A percentile compares a stretch with the other conserved stretches of the same genome.
phyloP scores from a whole-genome alignment of 2,113 vertebrate genomes.

The Xiphorhynchus elegans region DNA sequence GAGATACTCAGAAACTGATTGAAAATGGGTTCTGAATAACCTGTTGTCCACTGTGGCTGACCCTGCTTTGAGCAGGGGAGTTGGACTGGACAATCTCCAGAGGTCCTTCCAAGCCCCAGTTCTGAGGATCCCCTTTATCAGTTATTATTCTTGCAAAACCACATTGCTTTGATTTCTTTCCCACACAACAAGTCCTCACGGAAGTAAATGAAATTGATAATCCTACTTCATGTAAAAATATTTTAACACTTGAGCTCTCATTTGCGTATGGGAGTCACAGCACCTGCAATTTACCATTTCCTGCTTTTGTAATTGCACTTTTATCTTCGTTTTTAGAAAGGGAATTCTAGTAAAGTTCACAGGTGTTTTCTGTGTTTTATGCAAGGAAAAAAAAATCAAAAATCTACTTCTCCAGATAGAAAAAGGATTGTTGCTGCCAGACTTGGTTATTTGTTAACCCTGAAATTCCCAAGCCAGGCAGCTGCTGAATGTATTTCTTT shows the following conservation, averaged over 20 bases:
- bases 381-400: background rate
- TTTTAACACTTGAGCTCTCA: accelerated
- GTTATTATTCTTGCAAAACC: background rate
- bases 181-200: background rate
- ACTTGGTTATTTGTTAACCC: background rate
- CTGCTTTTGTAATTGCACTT: background rate
- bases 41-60: background rate
- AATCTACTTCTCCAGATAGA: background rate
- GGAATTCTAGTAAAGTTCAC: background rate
- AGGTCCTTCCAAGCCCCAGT: accelerated
- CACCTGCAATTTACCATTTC: background rate
- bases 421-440: background rate
- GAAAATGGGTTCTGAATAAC: background rate
- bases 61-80: background rate
- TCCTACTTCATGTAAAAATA: background rate
- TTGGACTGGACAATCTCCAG: background rate
- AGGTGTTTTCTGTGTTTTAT: background rate
- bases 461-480: background rate
- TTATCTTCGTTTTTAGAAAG: background rate
- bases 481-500: background rate
- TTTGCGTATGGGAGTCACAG: background rate
- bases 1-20: background rate
- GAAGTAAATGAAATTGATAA: background rate
- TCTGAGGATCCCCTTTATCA: background rate
- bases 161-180: background rate